Conservation (phyloP, 2,797 vertebrate species). For the Brachyrhaphis roseni region DNA sequence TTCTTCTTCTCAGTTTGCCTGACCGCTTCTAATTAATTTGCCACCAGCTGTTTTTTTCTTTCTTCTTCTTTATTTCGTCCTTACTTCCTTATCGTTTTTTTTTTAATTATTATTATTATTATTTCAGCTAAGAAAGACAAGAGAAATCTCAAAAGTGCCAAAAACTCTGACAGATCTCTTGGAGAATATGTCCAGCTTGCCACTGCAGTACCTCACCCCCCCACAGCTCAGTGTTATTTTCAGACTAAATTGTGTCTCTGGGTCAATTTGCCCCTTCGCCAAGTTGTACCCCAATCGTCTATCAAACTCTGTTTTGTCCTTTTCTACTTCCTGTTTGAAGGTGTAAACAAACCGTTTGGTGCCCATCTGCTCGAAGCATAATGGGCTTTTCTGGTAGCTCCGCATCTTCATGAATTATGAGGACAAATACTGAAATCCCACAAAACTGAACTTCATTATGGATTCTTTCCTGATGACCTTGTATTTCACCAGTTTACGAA, state of each 20-base stretch:
- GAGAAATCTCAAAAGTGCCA: slow-evolving; percentile 51
- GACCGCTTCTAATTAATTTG: slow-evolving; percentile 47
- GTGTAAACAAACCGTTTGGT: not conserved
- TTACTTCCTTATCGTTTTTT: slow-evolving; percentile 23
- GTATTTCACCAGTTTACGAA: not conserved
- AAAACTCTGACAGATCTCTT: slow-evolving; percentile 31
- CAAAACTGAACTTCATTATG: not conserved
- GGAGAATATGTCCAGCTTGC: slow-evolving; percentile 10
- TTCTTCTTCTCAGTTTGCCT: not conserved
- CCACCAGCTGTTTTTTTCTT: slow-evolving; percentile 35
- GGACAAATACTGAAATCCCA: not conserved
- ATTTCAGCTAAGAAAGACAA: slow-evolving; percentile 39
- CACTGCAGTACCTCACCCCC: slow-evolving; percentile 42
- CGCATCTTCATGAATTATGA: not conserved
- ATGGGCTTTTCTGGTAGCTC: not conserved
- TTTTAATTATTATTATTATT: no score
- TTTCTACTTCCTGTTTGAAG: not conserved
- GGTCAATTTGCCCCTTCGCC: not conserved
- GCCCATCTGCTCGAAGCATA: not conserved
- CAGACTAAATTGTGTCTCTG: not conserved
- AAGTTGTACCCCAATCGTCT: not conserved
- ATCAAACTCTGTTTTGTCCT: not conserved
- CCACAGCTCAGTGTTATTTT: slow-evolving; percentile 27
- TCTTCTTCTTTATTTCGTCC: slow-evolving; percentile 23
- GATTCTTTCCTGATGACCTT: not conserved